Base-by-base conservation (phyloP, 2,113 vertebrate genomes). In the Galbula dea region DNA sequence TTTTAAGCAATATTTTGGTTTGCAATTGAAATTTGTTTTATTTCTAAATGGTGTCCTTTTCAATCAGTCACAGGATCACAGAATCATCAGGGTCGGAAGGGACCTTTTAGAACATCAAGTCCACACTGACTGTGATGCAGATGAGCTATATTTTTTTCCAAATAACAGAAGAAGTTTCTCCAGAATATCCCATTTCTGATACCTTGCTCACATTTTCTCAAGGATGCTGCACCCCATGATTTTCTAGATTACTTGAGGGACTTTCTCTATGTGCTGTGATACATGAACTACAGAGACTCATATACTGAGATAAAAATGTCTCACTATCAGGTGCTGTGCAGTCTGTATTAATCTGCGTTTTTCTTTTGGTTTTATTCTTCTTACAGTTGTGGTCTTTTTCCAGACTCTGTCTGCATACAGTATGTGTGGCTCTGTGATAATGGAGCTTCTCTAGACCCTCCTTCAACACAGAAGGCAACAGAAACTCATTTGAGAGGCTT, bases 141-240 rank as follows among this genome's bases (percentile, higher is more conserved):
- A 43, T 15, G 11, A 43, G 41, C 41, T 6, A 29, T 7, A 32
- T 39, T 49, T 49, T 26, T 9, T 62, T 29, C 16, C 19, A 32
- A 12, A 9, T n/a, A 78, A 8, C 14, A n/a, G 51, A 39, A 48
- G 0, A 22, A 7, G 1, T 41, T 83, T 57, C 3, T 67, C 12
- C 13, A 59, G 6, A 68, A 71, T 29, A 37, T 19, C 3, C 6
- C 1, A 11, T 69, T 89, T 66, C 26, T 55, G 9, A 51, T 12
- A 54, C 9, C 11, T 91, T 66, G 27, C 32, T 80, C 12, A 34
- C 7, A 11, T 12, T n/a, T 86, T 83, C 41, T 77, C 9, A 63
- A 51, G 12, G 21, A 23, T 52, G 4, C 7, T 4, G 2, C 18
- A 74, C 19, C 5, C 69, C 6, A 37, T 30, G 1, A 24, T 39